Evolutionary conservation across 2,113 vertebrate species (phyloP).

Genomic region (Petrocephalus zakoni): DNA sequence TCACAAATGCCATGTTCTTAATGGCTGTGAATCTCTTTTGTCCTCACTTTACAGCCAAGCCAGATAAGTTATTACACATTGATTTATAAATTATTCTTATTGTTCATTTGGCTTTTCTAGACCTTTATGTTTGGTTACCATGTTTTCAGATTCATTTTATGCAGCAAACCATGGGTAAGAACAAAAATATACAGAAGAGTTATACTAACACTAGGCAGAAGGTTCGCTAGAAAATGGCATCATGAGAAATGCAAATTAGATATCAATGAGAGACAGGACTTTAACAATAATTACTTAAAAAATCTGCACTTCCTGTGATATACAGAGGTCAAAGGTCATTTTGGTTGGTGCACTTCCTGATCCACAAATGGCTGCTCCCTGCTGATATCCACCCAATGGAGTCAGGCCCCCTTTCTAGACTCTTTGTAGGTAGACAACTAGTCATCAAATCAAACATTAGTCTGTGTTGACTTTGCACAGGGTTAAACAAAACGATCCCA

Average conservation of each 20-base stretch:
- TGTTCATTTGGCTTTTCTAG: conserved; percentile 94
- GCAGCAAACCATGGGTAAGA: conserved; percentile 79
- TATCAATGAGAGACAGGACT: conserved; percentile 52
- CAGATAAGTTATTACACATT: conserved; percentile 86
- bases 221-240: conserved; percentile 74
- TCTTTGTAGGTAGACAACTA: neutral
- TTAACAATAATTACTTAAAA: conserved; percentile 74
- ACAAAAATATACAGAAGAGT: conserved; percentile 66
- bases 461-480: conserved; percentile 76
- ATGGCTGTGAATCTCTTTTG: conserved; percentile 90
- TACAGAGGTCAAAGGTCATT: conserved; percentile 66
- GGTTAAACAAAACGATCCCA: conserved; percentile 96
- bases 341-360: conserved; percentile 77
- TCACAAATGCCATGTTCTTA: conserved; percentile 77
- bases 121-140: conserved; percentile 98
- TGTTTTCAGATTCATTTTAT: conserved; percentile 92
- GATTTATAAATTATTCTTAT: conserved; percentile 66
- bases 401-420: neutral
- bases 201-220: conserved; percentile 76
- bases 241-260: conserved; percentile 42
- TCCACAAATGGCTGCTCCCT: conserved; percentile 88
- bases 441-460: conserved; percentile 9
- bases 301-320: conserved; percentile 91
- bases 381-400: conserved; percentile 56
- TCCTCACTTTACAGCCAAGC: conserved; percentile 89